Evolutionary conservation across 2,888 invertebrate species (phyloP).

Genomic region (Lissonota sp.): DNA sequence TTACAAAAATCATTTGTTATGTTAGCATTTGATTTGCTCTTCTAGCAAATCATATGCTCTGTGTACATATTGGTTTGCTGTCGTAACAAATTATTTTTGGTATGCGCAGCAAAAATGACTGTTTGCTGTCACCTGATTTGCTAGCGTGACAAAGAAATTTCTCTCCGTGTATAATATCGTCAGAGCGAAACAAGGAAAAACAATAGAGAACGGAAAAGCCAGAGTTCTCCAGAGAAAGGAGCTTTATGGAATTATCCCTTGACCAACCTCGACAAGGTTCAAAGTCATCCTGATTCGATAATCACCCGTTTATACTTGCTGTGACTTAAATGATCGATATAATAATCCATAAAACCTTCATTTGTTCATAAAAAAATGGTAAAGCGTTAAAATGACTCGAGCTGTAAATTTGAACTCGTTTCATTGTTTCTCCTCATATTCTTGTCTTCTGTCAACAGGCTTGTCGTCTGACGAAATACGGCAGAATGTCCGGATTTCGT

Average conservation of each 20-base stretch:
- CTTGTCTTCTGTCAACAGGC: conserved; percentile 28
- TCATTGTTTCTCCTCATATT: background rate
- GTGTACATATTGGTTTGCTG: too few species aligned
- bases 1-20: too few species aligned
- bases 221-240: conserved; percentile 34
- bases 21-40: too few species aligned
- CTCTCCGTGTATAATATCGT: background rate
- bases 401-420: conserved; percentile 15
- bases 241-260: conserved; percentile 55
- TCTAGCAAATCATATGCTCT: too few species aligned
- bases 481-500: conserved; percentile 40
- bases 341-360: conserved; percentile 53
- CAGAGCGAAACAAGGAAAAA: conserved; percentile 20
- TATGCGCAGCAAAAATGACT: too few species aligned
- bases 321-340: conserved; percentile 48
- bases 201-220: background rate
- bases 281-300: conserved; percentile 55
- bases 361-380: too few species aligned
- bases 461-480: background rate
- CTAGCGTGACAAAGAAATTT: too few species aligned
- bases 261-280: conserved; percentile 40
- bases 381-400: too few species aligned
- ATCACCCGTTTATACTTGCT: conserved; percentile 12
- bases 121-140: too few species aligned
- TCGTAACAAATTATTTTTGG: too few species aligned